Evolutionary conservation across 2,797 vertebrate genomes (phyloP).

Genomic region (Hafferia zeledoni): DNA sequence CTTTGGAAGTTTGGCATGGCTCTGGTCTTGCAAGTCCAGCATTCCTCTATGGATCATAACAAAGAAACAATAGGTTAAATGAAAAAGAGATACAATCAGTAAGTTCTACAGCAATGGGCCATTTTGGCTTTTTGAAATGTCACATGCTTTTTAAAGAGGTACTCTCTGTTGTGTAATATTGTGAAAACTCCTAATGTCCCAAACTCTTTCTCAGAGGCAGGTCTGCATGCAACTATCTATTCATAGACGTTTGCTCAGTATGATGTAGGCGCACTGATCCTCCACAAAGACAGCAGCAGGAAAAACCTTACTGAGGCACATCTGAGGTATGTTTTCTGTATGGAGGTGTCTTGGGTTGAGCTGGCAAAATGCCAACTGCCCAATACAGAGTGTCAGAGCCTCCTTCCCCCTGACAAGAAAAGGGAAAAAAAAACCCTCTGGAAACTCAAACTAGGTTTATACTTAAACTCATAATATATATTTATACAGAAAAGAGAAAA

Average conservation of each 20-base stretch:
- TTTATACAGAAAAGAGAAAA: no score
- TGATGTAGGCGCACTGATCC: background rate
- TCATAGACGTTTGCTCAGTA: rapidly evolving
- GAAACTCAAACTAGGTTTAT: no score
- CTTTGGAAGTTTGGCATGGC: background rate
- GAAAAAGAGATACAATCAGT: background rate
- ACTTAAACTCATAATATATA: no score
- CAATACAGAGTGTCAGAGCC: no score
- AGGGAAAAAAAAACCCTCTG: no score
- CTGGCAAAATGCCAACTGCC: no score
- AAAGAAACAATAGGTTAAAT: background rate
- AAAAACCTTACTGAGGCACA: background rate
- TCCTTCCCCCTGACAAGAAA: no score
- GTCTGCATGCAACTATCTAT: background rate
- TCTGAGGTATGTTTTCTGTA: background rate
- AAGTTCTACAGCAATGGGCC: background rate
- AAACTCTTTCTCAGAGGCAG: background rate
- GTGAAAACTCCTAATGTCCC: background rate
- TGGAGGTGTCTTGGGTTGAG: no score
- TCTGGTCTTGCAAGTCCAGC: background rate
- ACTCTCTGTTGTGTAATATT: background rate
- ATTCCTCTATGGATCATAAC: background rate
- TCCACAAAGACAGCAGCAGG: background rate
- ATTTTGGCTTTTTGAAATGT: background rate
- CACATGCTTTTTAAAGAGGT: background rate